Base-by-base conservation (phyloP, 2,113 vertebrate species). In the Lampris megalopsis region DNA sequence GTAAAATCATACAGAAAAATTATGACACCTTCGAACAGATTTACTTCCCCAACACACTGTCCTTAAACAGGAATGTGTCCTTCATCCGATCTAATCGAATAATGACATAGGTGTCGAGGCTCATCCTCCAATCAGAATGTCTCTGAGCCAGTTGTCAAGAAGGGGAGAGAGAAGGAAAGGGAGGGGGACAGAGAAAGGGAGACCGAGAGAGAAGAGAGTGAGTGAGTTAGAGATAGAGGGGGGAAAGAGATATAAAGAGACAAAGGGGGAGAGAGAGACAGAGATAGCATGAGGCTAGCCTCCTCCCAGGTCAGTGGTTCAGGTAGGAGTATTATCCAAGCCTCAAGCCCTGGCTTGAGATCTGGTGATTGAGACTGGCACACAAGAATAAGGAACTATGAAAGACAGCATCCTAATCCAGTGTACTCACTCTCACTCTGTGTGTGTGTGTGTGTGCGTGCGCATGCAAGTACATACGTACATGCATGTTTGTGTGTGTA, bases 351-450 rank as follows among this genome's bases (percentile, higher is more conserved):
- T 42, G 38, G 40, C 61, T 74, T 73, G 5, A 77, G 48, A 79
- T 69, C 24, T 42, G 48, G 37, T 48, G 68, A 81, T 73, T 41
- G 52, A 43, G 40, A 43, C 35, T 41, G n/a, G 48, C 37, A 64
- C 36, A 62, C n/a, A 73, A 81, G 43, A 84, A 40, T 73, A 61
- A 42, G 61, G 13, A 75, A 70, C 59, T 68, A 66, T 66, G 70
- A 80, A 72, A 68, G 24, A 74, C 61, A 73, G 24, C 71, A 48
- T 88, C 70, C 78, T 83, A 66, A 77, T 82, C 68, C 61, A 77
- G 53, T 2, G 1, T 60, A 61, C 64, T 77, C 56, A 69, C 70
- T 13, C 9, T 3, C 3, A 3, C 6, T 58, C 6, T 58, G n/a
- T 58, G 36, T 59, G 57, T 61, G 37, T 61, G 59, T 61, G 59